A percentile compares a stretch with the other conserved stretches of the same genome.
phyloP scores from a whole-genome alignment of 2,888 invertebrate genomes.

The Mimas tiliae region DNA sequence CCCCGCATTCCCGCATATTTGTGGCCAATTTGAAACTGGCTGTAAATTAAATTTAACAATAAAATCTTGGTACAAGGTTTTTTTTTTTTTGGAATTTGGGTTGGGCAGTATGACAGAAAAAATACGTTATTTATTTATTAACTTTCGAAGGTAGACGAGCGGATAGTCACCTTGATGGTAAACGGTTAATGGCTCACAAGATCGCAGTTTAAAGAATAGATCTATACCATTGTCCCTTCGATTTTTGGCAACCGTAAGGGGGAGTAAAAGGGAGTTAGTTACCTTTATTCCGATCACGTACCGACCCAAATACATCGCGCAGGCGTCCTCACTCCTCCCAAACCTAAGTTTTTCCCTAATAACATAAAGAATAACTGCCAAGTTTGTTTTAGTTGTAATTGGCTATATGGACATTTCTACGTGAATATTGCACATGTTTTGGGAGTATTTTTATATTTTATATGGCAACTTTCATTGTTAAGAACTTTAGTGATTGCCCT shows the following conservation, averaged over 20 bases:
- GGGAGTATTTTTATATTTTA: too few relatives aligned
- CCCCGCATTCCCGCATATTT: too few relatives aligned
- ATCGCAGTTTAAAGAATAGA: too few relatives aligned
- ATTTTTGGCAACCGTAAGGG: slow-evolving; percentile 15
- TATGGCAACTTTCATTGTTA: too few relatives aligned
- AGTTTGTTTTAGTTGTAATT: slow-evolving; percentile 1
- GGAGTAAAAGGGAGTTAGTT: not conserved
- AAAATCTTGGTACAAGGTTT: not conserved
- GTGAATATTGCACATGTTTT: too few relatives aligned
- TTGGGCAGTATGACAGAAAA: too few relatives aligned
- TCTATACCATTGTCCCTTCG: not conserved
- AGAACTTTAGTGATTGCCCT: too few relatives aligned
- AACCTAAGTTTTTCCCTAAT: not conserved
- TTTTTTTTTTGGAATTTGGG: not conserved
- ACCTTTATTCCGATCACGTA: slow-evolving; percentile 57
- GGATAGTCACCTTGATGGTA: too few relatives aligned
- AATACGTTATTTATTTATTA: too few relatives aligned
- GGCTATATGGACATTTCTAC: not conserved
- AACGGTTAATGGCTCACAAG: too few relatives aligned
- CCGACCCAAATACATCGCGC: slow-evolving; percentile 64
- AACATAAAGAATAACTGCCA: slow-evolving; percentile 10
- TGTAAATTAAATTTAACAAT: too few relatives aligned
- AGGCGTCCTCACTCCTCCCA: slow-evolving; percentile 44
- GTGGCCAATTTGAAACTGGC: not conserved
- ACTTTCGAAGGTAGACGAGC: too few relatives aligned